Conservation (phyloP, 2,113 vertebrate genomes). For the Hystrix cristata region DNA sequence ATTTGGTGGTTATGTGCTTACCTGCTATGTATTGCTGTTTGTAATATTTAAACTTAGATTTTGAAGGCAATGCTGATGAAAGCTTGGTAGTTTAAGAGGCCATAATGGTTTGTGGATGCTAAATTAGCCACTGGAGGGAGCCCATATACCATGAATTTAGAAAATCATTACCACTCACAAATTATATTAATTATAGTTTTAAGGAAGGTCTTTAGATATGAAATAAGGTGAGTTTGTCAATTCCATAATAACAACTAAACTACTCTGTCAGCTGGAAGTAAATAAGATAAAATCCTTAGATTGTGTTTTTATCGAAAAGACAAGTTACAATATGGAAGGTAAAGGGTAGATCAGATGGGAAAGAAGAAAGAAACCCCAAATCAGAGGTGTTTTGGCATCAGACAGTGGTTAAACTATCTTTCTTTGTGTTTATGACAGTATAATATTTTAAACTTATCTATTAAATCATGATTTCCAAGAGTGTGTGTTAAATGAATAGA, state of each 20-base stretch:
- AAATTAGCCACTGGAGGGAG: slow-evolving; percentile 90
- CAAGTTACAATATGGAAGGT: background rate
- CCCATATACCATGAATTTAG: slow-evolving; percentile 84
- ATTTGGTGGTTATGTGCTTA: background rate
- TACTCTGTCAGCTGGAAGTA: background rate
- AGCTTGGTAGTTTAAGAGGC: slow-evolving; percentile 29
- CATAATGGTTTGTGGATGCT: slow-evolving; percentile 71
- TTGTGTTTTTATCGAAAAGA: slow-evolving; percentile 3
- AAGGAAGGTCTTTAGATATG: background rate
- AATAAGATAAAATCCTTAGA: background rate
- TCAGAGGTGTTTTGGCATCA: background rate
- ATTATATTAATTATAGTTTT: slow-evolving; percentile 58
- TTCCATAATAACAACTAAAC: slow-evolving; percentile 11
- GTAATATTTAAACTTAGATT: slow-evolving; percentile 32
- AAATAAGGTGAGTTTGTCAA: background rate
- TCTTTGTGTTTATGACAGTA: background rate
- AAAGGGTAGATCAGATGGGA: background rate
- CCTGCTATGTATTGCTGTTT: background rate
- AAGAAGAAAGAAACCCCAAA: background rate
- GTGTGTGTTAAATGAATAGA: background rate
- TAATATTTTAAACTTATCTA: background rate
- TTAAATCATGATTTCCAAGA: background rate
- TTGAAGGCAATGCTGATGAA: background rate
- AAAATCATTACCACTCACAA: slow-evolving; percentile 53
- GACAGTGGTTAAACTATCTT: background rate